These are phyloP conservation scores for Eulimnadia texana DNA, from an alignment of 1,140 invertebrate genomes.

Conservation along the genomic window DNA sequence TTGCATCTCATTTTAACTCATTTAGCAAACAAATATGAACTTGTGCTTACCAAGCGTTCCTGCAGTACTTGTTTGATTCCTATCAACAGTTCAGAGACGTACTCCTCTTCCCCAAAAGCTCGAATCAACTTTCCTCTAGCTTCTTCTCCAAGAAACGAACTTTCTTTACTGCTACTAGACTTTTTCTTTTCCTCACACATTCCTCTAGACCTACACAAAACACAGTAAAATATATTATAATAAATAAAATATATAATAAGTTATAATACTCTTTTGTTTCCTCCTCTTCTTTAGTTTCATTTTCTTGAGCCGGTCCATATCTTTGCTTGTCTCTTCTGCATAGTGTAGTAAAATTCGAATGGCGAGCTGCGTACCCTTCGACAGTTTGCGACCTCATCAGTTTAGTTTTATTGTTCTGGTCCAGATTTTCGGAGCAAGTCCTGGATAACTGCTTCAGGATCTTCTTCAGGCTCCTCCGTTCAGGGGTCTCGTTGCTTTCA, in stretches of 20 bases:
- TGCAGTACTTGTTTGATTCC: constrained; percentile 20
- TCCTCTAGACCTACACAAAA: no score
- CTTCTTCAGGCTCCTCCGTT: constrained; percentile 63
- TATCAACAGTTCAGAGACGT: constrained; percentile 18
- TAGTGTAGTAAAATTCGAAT: constrained; percentile 64
- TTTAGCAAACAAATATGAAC: neutral
- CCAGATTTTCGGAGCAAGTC: constrained; percentile 16
- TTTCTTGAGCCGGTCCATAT: constrained; percentile 14
- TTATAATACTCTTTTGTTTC: neutral
- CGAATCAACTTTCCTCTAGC: neutral
- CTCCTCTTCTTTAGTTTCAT: neutral
- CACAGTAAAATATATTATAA: no score
- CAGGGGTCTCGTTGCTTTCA: constrained; percentile 66
- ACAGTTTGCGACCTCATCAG: constrained; percentile 62
- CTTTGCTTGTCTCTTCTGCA: constrained; percentile 10
- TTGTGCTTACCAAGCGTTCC: constrained; percentile 17
- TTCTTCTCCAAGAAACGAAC: neutral
- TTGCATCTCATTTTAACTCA: neutral
- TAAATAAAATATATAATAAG: no score
- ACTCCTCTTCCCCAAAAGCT: constrained; percentile 16
- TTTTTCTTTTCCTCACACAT: neutral
- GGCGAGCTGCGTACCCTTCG: constrained; percentile 62
- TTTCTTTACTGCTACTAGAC: neutral
- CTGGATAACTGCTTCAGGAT: constrained; percentile 63
- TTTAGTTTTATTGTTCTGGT: constrained; percentile 13